These are phyloP conservation scores for Auanema freiburgensis DNA, from an alignment of 2,888 invertebrate genomes.

Conservation along the genomic window DNA sequence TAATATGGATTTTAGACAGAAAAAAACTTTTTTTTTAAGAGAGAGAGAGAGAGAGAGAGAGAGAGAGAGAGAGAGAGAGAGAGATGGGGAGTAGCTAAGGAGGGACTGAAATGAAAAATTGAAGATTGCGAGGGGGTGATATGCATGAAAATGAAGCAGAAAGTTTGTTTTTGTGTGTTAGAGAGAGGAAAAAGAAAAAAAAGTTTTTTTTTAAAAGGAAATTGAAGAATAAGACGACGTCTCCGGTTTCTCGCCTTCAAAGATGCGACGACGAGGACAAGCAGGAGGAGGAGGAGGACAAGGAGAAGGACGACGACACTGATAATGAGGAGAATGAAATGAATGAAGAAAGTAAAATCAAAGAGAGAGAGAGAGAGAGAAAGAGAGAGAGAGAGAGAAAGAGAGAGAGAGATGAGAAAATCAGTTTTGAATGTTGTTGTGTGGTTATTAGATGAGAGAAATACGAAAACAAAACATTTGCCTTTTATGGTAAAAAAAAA, in stretches of 20 bases:
- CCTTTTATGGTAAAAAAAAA: background rate
- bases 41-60: too few species aligned
- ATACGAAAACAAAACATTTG: background rate
- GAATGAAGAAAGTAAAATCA: background rate
- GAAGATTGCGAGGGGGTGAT: too few species aligned
- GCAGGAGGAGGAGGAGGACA: background rate
- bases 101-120: too few species aligned
- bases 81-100: too few species aligned
- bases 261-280: background rate
- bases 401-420: background rate
- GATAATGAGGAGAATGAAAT: background rate
- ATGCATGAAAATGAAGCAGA: background rate
- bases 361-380: background rate
- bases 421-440: background rate
- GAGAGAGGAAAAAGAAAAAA: background rate
- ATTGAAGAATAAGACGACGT: constrained; percentile 12
- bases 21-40: too few species aligned
- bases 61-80: too few species aligned
- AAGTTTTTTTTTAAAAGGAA: background rate
- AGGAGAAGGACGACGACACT: background rate
- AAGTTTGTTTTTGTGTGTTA: constrained; percentile 5
- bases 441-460: background rate
- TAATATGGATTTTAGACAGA: too few species aligned
- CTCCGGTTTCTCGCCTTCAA: constrained; percentile 10
- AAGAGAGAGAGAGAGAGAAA: background rate